A percentile compares a stretch with the other conserved stretches of the same genome.
Evolutionary conservation across 2,888 invertebrate genomes (phyloP).

Genomic region (Dasypolia templi): DNA sequence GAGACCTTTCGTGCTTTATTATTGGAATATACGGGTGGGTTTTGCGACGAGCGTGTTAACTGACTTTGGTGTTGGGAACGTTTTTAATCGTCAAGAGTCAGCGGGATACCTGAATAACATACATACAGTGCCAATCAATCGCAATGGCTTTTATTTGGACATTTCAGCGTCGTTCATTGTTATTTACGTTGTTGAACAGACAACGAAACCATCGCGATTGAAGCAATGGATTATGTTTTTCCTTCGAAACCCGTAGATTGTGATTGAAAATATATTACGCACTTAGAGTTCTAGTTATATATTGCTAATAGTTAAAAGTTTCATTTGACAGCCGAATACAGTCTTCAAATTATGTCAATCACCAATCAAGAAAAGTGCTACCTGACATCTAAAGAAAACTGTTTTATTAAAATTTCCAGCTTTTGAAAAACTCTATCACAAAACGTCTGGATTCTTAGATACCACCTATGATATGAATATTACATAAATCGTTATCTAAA

Average conservation of each 20-base stretch:
- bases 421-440: neutral
- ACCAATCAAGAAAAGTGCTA: neutral
- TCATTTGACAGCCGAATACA: neutral
- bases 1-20: conserved; percentile 76
- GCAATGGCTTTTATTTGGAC: neutral
- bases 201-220: no score
- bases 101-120: no score
- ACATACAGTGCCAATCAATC: neutral
- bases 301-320: neutral
- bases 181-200: no score
- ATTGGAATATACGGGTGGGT: conserved; percentile 35
- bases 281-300: neutral
- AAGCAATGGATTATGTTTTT: no score
- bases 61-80: neutral
- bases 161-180: neutral
- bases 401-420: neutral
- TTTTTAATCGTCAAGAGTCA: neutral
- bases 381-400: neutral
- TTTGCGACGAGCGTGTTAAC: conserved; percentile 26
- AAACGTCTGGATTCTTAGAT: no score
- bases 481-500: neutral
- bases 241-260: no score
- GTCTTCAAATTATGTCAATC: neutral
- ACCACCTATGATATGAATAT: no score
- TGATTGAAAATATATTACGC: no score